These are phyloP conservation scores for Corythornis cristatus DNA, from an alignment of 2,113 vertebrate genomes.

Conservation along the genomic window DNA sequence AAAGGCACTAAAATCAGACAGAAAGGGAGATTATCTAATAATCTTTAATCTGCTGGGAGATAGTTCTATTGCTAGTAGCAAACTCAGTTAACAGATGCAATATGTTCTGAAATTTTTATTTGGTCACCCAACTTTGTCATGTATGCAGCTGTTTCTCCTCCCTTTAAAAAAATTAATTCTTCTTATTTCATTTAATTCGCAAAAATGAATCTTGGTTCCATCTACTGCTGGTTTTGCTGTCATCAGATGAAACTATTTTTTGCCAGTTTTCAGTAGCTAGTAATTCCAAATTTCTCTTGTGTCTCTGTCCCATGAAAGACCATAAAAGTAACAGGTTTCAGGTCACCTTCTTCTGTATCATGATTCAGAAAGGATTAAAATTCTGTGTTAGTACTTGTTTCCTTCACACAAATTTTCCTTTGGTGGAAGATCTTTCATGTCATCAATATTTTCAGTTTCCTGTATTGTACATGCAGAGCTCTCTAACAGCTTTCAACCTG, in stretches of 20 bases:
- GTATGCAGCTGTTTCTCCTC: not conserved
- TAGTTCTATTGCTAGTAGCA: not conserved
- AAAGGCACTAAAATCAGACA: not conserved
- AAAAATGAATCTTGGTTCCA: accelerated
- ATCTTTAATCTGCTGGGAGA: not conserved
- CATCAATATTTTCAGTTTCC: not conserved
- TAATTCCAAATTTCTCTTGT: not conserved
- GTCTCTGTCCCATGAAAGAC: not conserved
- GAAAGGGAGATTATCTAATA: not conserved
- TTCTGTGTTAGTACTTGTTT: not conserved
- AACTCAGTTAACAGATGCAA: not conserved
- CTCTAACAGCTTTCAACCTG: conserved; percentile 39
- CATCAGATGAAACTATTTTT: not conserved
- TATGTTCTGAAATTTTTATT: not conserved
- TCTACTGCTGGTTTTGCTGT: not conserved
- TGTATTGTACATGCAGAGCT: not conserved
- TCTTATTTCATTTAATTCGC: not conserved
- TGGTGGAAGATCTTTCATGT: not conserved
- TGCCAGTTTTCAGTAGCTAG: not conserved
- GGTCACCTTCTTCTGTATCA: not conserved
- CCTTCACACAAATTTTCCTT: not conserved
- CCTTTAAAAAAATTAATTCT: too few relatives aligned
- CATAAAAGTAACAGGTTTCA: not conserved
- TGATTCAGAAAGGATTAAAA: not conserved
- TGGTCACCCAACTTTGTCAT: not conserved